Evolutionary conservation across 1,140 invertebrate species (phyloP).

Genomic region (Bombus waltoni): DNA sequence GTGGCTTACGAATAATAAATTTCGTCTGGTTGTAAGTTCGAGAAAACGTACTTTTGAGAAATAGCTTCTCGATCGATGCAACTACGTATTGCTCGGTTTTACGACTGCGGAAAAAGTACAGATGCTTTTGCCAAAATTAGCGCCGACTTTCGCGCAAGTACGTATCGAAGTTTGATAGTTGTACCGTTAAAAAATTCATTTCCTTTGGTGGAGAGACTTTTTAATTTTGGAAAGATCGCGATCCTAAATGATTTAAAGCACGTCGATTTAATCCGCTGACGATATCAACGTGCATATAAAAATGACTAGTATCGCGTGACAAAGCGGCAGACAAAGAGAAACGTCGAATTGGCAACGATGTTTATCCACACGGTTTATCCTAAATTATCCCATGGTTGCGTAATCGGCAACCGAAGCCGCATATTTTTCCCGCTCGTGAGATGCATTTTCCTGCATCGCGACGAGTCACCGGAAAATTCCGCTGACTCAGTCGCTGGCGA

Average conservation of each 20-base stretch:
- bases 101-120: too few species aligned
- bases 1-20: background rate
- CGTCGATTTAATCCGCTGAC: too few species aligned
- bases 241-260: fast-evolving
- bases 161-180: too few species aligned
- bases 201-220: too few species aligned
- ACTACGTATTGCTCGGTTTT: too few species aligned
- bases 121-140: too few species aligned
- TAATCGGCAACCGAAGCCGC: background rate
- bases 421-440: background rate
- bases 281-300: background rate
- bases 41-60: background rate
- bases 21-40: background rate
- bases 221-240: too few species aligned
- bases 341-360: too few species aligned
- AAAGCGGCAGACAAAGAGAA: background rate
- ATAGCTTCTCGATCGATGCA: too few species aligned
- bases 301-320: background rate
- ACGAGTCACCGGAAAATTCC: conserved; percentile 15
- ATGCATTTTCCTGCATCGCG: conserved; percentile 11
- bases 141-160: too few species aligned
- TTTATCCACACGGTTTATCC: background rate
- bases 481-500: conserved; percentile 30
- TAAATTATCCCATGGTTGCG: background rate
- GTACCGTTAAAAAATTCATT: too few species aligned